Base-by-base conservation (phyloP, 2,888 invertebrate species). In the Drosophila testacea region DNA sequence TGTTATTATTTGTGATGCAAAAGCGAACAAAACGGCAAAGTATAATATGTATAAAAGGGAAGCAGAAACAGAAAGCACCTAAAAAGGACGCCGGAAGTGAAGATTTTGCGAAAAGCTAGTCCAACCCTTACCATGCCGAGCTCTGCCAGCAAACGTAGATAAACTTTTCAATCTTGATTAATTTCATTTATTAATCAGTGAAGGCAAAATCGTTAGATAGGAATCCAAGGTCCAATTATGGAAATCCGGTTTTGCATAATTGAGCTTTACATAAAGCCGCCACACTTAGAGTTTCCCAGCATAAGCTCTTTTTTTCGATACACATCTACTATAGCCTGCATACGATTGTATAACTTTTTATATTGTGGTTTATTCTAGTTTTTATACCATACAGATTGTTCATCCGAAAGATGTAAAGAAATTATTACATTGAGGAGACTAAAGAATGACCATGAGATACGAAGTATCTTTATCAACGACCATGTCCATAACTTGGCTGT, bases 1-100 rank as follows among this genome's bases (percentile, higher is more conserved):
- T 74, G 61, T 77, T 84, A 77, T 84, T 82, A 82, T 84, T 77
- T 81, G 69, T 51, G 71, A 73, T 64, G 47, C 42, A 30, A 57
- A 74, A 51, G 52, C 51, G 65, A 65, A 28, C 51, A 47, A 68
- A 61, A 61, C 55, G 51, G 52, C 51, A 9, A 44, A 69, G 65
- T 44, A 56, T 55, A 66, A 73, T 67, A 11, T 4, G 47, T 27
- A 46, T 59, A 67, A 77, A 76, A 57, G 39, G 54, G 42, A 48
- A 48, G 13, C 42, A 51, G 38, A 22, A 22, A 2, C 22, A 22
- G 22, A 52, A 66, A 39, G 55, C 30, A 11, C 46, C 34, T 36
- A 11, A 7, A 57, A 64, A 42, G 22, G n/a, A 52, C 22, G 30
- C 41, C 60, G 67, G 56, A 78, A 67, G 61, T 69, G 38, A 57